Base-by-base conservation (phyloP, 2,113 vertebrate species). In the Verasper variegatus region DNA sequence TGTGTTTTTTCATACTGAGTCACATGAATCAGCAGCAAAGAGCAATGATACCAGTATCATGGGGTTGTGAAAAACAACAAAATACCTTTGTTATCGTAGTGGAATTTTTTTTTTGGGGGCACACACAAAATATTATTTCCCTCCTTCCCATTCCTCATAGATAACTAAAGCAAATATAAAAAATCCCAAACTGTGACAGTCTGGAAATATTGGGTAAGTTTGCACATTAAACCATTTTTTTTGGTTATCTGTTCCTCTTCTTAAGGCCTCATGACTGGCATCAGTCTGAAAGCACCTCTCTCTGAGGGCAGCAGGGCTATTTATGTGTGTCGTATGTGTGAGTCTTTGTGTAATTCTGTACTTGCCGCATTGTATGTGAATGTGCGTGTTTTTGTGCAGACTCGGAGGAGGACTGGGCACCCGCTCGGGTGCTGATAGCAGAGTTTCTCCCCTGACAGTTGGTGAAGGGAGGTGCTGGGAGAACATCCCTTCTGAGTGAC, bases 361-460 rank as follows among this genome's bases (percentile, higher is more conserved):
- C 59, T 74, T 57, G 67, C n/a, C 20, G 14, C 13, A 65, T 13
- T 58, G 67, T 72, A 35, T 68, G 37, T 35, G 59, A 20, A 3
- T 61, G 65, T 69, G 69, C 47, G 65, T 88, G 52, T 82, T 71
- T 70, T 49, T 75, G 79, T 59, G 74, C 40, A 26, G 59, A 74
- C 74, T 76, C 71, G 59, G 72, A 87, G 60, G 21, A 55, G 57
- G 84, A 68, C 76, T 76, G 81, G 80, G 82, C 65, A 52, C 69
- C 47, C 57, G 17, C 7, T 70, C 62, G 74, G 58, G 67, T 77
- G 68, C 75, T 84, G 86, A 88, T 79, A 81, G 84, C 71, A 84
- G 60, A 77, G 65, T 68, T 62, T 56, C 70, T 88, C 81, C 67
- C 65, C 2, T 77, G 85, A 86, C 83, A 78, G 54, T 65, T 82